phyloP scores from a whole-genome alignment of 2,888 invertebrate genomes.

The Ophion slaviceki region DNA sequence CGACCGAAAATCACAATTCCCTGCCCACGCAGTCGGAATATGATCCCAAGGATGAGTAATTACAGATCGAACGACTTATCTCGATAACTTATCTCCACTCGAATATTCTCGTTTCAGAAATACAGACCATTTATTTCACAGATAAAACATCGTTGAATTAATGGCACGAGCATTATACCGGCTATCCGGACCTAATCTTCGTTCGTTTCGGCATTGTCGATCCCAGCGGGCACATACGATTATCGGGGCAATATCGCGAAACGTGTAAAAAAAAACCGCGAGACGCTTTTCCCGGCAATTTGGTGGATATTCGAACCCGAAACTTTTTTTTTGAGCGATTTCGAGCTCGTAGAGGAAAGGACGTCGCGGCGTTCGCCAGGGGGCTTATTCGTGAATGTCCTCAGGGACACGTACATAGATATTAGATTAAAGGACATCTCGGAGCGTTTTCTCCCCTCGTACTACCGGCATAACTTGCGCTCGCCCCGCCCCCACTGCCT shows the following conservation, averaged over 20 bases:
- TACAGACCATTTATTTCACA: neutral
- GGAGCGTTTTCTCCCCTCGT: slow-evolving; percentile 41
- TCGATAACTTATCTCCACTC: neutral
- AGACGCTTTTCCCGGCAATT: slow-evolving; percentile 3
- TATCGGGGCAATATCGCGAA: slow-evolving; percentile 11
- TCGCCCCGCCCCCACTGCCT: slow-evolving; percentile 70
- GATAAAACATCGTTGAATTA: slow-evolving; percentile 19
- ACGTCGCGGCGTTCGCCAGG: slow-evolving; percentile 9
- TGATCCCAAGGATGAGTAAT: neutral
- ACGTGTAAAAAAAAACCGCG: neutral
- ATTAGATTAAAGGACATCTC: slow-evolving; percentile 78
- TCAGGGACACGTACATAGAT: slow-evolving; percentile 70
- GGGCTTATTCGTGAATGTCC: slow-evolving; percentile 55
- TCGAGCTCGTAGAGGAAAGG: neutral
- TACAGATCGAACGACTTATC: neutral
- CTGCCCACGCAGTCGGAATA: neutral
- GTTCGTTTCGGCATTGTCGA: slow-evolving; percentile 15
- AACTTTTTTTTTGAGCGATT: slow-evolving; percentile 11
- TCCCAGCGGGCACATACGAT: slow-evolving; percentile 19
- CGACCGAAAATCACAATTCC: neutral
- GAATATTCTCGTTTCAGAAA: slow-evolving; percentile 5
- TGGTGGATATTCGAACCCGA: slow-evolving; percentile 2
- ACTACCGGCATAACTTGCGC: slow-evolving; percentile 41
- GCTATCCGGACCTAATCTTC: neutral
- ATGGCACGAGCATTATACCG: slow-evolving; percentile 5